phyloP scores from a whole-genome alignment of 2,888 invertebrate species.

The Hirudinaria manillensis region DNA sequence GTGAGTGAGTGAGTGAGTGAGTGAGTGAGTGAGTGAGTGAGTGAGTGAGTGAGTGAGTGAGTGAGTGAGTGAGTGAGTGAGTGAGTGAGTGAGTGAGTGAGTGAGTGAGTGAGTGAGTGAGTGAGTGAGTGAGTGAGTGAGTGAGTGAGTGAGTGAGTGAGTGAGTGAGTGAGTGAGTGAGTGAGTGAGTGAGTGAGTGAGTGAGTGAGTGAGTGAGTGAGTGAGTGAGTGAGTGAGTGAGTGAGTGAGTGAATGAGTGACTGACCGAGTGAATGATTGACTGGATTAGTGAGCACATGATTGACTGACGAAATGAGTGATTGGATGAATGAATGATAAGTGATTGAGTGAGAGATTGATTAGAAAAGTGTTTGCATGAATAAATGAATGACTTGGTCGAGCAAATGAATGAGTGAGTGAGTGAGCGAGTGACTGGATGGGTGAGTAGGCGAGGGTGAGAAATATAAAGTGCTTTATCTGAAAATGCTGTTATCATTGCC shows the following conservation, averaged over 20 bases:
- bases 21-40: conserved; percentile 16
- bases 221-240: background rate
- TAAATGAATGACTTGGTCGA: background rate
- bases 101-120: background rate
- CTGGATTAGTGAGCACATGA: background rate
- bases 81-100: conserved; percentile 8
- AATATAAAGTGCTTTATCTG: background rate
- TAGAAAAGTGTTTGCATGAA: background rate
- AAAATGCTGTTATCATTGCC: background rate
- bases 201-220: background rate
- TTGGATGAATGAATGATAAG: background rate
- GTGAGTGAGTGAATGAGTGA: background rate
- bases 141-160: conserved; percentile 10
- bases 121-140: background rate
- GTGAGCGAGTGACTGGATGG: background rate
- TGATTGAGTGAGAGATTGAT: background rate
- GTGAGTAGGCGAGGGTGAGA: background rate
- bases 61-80: conserved; percentile 16
- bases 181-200: conserved; percentile 17
- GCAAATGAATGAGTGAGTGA: conserved; percentile 4
- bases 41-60: conserved; percentile 16
- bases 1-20: conserved; percentile 16
- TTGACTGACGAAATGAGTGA: conserved; percentile 7
- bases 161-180: conserved; percentile 20
- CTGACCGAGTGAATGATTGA: background rate